phyloP scores from a whole-genome alignment of 2,113 vertebrate genomes.

The Microtus montanus region DNA sequence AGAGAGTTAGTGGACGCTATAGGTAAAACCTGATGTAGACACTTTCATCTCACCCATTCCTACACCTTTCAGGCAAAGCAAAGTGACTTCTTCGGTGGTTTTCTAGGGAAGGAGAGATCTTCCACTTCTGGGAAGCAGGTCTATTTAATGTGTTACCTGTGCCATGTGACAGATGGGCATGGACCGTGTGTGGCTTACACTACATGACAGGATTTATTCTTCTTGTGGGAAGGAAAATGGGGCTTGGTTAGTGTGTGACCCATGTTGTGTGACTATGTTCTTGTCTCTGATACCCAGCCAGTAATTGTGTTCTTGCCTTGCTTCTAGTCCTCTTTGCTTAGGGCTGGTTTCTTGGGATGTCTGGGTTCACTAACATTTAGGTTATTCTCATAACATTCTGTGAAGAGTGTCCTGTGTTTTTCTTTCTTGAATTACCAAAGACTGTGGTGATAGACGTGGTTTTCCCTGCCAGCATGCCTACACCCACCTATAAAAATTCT shows the following conservation, averaged over 20 bases:
- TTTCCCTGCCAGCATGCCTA: conserved; percentile 5
- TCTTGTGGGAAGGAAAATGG: neutral
- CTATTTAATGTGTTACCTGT: neutral
- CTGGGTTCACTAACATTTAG: neutral
- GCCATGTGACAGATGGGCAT: neutral
- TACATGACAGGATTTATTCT: neutral
- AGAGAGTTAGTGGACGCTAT: neutral
- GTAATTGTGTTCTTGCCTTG: neutral
- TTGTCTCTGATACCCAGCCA: neutral
- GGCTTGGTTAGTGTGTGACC: neutral
- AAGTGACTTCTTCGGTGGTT: neutral
- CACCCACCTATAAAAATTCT: conserved; percentile 44
- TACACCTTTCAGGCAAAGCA: neutral
- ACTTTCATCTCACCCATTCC: neutral
- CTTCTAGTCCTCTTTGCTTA: neutral
- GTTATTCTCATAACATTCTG: conserved; percentile 55
- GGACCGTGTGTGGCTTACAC: neutral
- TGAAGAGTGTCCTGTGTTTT: neutral
- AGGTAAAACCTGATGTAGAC: neutral
- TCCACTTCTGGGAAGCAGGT: neutral
- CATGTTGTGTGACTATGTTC: neutral
- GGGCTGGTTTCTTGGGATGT: neutral
- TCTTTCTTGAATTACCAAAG: conserved; percentile 42
- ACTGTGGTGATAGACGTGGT: neutral
- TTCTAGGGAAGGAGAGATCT: neutral